Base-by-base conservation (phyloP, 2,888 invertebrate genomes). In the Rotaria magnacalcarata region DNA sequence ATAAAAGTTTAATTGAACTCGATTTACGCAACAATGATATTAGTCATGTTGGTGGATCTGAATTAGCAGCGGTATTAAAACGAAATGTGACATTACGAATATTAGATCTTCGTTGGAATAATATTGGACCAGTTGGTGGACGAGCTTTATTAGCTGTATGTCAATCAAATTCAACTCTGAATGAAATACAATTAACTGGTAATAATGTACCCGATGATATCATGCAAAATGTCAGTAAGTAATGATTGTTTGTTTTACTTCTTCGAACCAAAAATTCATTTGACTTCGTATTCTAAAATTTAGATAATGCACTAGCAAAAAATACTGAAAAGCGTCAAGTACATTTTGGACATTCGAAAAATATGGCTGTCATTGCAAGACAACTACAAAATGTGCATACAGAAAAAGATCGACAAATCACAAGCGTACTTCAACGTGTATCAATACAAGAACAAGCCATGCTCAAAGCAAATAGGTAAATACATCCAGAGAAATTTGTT, bases 21-120 rank as follows among this genome's bases (percentile, higher is more conserved):
- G 91, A 91, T 87, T 88, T 91, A n/a, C 88, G 91, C 41, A 91
- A 90, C 89, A 91, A 91, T 87, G 91, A 91, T 88, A 90, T 91
- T 85, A 90, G 89, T 80, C 90, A 90, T 87, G 90, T 90, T 74
- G 90, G 90, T 27, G 90, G 90, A 0, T 88, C 89, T 24, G 90
- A 91, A 85, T 87, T 91, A 7, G 89, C 90, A 27, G 86, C 89
- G 34, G 89, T 89, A 0, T 88, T 91, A 24, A 90, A 90, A 87
- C 88, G 89, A 52, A 91, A 91, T 88, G 88, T 88, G 19, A 89
- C 89, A 80, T 88, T 91, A 54, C 88, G 89, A 86, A 88, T 89
- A 43, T 87, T 91, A 85, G 91, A 91, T 89, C 87, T 91, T 75
- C 88, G 91, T 41, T 91, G 91, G 90, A 91, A 91, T 88, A 91